Percentiles rank a stretch among this genome's conserved stretches.
Evolutionary conservation across 2,888 invertebrate genomes (phyloP).

Genomic region (Drosophila pseudotalamancana): DNA sequence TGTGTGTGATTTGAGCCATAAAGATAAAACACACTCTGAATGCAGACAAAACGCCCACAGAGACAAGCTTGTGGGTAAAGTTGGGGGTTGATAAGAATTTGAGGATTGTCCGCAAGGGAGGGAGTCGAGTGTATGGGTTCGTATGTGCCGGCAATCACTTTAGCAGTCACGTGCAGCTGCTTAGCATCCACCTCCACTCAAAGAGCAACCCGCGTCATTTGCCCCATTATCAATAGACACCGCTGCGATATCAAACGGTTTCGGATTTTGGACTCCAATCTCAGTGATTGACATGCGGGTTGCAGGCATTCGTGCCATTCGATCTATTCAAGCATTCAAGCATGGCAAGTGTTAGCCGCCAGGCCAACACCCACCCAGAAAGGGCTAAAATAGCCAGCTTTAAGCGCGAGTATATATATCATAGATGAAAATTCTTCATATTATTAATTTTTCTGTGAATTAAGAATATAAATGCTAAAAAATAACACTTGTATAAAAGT

Average conservation of each 20-base stretch:
- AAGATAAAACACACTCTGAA: conserved; percentile 66
- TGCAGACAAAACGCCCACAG: conserved; percentile 52
- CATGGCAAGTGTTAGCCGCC: conserved; percentile 41
- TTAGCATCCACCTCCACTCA: conserved; percentile 56
- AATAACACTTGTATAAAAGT: no score
- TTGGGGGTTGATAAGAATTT: conserved; percentile 29
- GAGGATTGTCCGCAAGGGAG: neutral
- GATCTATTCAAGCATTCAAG: conserved; percentile 11
- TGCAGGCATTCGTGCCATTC: conserved; percentile 34
- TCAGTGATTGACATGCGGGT: conserved; percentile 76
- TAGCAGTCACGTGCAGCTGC: conserved; percentile 76
- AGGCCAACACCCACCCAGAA: conserved; percentile 45
- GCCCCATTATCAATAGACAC: conserved; percentile 61
- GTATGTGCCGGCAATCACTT: conserved; percentile 51
- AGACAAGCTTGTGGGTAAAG: conserved; percentile 37
- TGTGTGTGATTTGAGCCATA: conserved; percentile 67
- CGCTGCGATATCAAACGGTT: conserved; percentile 42
- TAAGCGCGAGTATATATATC: no score
- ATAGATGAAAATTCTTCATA: no score
- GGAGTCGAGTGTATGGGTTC: conserved; percentile 18
- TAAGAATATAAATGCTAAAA: no score
- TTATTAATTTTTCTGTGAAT: no score
- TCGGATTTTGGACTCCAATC: conserved; percentile 57
- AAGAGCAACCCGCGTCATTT: conserved; percentile 55
- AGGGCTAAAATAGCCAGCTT: no score